Evolutionary conservation across 2,113 vertebrate species (phyloP), one percentile per base, ranked within the genome.

Genomic region (Myxocyprinus asiaticus): DNA sequence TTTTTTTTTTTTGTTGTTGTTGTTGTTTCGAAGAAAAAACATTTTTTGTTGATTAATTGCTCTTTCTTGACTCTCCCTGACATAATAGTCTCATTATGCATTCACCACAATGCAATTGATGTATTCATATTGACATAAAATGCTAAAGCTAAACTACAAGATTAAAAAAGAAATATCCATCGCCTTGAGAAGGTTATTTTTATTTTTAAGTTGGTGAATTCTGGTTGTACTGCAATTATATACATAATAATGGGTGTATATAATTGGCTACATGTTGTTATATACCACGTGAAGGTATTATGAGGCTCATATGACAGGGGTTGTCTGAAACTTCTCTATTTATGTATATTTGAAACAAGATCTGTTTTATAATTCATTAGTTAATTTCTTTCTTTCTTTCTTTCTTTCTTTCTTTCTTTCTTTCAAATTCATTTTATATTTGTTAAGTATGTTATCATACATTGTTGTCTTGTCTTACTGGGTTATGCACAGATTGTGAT

Each of bases 401-500:
- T 6, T 64, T 43, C 5, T 5, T 33, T 10, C 43, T 14, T 44
- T 7, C 14, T 65, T 45, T 64, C 6, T 43, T 64, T 64, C 42
- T 45, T 66, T 47, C 44, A 9, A 33, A 33, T 67, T 67, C 65
- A 9, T 50, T 48, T 48, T 48, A 7, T 48, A 6, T 48, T 48
- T 7, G 6, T 53, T 51, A 17, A 43, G 44, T 58, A 50, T 67
- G 45, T 9, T 15, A 5, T 33, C 0, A 67, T 61, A 4, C n/a
- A 22, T 51, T 55, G 7, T 15, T 11, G 11, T 71, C 10, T n/a
- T 15, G 75, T 78, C 76, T 74, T 55, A 43, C 12, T 68, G 81
- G 58, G 81, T 63, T 78, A 55, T 82, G 81, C 76, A 72, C 11
- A 12, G 11, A 58, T 68, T 67, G 22, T 44, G 50, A 14, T 44